A percentile compares a stretch with the other conserved stretches of the same genome.
Evolutionary conservation across 2,888 invertebrate genomes (phyloP).

Genomic region (Mongoloraphidia duomilia): DNA sequence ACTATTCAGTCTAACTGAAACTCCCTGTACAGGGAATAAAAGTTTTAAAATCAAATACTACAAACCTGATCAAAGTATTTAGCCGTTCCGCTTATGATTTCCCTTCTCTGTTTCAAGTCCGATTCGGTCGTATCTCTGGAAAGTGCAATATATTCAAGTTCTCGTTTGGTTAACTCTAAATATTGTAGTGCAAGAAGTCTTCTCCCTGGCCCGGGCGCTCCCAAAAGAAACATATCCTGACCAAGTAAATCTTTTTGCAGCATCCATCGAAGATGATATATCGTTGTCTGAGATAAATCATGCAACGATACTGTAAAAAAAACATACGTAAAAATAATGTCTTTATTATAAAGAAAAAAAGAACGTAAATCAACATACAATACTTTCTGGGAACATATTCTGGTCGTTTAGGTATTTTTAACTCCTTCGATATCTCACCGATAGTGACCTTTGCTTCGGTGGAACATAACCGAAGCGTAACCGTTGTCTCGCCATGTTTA

Average conservation of each 20-base stretch:
- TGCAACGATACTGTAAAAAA: constrained; percentile 33
- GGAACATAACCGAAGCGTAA: constrained; percentile 30
- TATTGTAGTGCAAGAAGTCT: constrained; percentile 76
- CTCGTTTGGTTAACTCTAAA: constrained; percentile 75
- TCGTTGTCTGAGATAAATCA: constrained; percentile 50
- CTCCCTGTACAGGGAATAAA: neutral
- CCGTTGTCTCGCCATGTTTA: neutral
- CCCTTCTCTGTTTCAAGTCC: constrained; percentile 88
- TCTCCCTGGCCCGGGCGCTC: constrained; percentile 73
- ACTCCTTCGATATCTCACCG: constrained; percentile 54
- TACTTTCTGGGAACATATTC: constrained; percentile 78
- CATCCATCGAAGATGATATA: constrained; percentile 86
- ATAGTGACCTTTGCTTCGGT: constrained; percentile 49
- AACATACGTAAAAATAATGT: constrained; percentile 1
- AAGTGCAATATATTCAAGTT: constrained; percentile 84
- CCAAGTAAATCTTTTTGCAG: constrained; percentile 85
- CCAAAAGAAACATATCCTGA: constrained; percentile 92
- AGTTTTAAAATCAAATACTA: neutral
- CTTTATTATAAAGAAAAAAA: constrained; percentile 9
- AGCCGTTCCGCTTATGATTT: constrained; percentile 77
- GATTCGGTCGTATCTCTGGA: constrained; percentile 95
- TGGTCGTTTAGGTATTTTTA: constrained; percentile 46
- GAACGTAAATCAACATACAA: constrained; percentile 40
- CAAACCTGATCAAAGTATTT: constrained; percentile 82
- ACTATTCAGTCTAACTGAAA: too few relatives aligned